Evolutionary conservation across 2,113 vertebrate species (phyloP).

Genomic region (Coptodon rendalli): DNA sequence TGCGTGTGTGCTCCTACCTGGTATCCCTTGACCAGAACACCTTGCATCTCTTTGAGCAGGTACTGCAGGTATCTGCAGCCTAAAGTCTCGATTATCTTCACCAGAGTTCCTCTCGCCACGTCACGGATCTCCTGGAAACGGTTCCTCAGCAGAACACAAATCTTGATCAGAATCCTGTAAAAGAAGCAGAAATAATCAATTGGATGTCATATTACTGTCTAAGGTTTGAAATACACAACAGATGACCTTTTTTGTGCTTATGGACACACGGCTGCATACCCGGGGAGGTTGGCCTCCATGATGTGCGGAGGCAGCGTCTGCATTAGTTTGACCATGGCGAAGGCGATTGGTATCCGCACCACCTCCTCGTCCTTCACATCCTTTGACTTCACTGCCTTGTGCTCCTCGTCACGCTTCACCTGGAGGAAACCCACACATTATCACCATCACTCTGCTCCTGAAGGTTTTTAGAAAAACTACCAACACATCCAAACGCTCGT

Average conservation of each 20-base stretch:
- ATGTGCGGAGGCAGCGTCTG: conserved; percentile 84
- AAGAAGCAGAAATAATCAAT: background rate
- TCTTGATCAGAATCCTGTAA: conserved; percentile 86
- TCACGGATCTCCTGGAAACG: conserved; percentile 93
- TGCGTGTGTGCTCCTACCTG: conserved; percentile 72
- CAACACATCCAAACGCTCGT: fast-evolving
- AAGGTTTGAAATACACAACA: fast-evolving
- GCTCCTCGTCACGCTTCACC: conserved; percentile 90
- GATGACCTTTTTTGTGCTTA: background rate
- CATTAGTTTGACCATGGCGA: conserved; percentile 95
- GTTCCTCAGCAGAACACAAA: conserved; percentile 88
- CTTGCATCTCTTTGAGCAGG: conserved; percentile 87
- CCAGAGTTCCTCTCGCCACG: conserved; percentile 84
- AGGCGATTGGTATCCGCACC: conserved; percentile 86
- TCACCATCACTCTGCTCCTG: background rate
- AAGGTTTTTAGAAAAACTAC: background rate
- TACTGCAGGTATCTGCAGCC: conserved; percentile 85
- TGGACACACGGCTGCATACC: conserved; percentile 42
- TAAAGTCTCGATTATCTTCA: conserved; percentile 87
- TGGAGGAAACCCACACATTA: conserved; percentile 22
- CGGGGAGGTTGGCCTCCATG: conserved; percentile 89
- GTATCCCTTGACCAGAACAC: conserved; percentile 86
- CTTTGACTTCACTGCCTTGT: conserved; percentile 88
- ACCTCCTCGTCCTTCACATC: conserved; percentile 90
- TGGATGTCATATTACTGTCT: fast-evolving